Percentiles rank a stretch among this genome's conserved stretches.
Evolutionary conservation across 2,113 vertebrate species (phyloP).

Genomic region (Melanocharis versteri): DNA sequence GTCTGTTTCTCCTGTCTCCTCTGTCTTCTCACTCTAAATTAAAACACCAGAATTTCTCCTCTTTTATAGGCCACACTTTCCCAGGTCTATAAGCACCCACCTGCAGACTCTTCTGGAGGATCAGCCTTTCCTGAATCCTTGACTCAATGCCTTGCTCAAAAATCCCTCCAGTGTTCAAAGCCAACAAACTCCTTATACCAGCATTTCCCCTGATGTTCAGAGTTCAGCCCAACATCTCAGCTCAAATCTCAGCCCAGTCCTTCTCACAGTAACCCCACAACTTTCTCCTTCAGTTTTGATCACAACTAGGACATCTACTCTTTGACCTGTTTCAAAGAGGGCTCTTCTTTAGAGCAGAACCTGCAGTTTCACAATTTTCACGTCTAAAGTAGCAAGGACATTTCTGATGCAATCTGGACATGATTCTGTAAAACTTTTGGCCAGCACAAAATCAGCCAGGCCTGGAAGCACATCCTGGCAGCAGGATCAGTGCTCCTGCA

Average conservation of each 20-base stretch:
- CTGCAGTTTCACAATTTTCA: neutral
- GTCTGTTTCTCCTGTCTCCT: neutral
- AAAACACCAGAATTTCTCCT: neutral
- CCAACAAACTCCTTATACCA: neutral
- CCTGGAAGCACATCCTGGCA: neutral
- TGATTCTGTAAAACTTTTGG: neutral
- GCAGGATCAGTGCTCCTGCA: neutral
- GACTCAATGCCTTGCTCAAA: neutral
- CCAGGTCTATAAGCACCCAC: neutral
- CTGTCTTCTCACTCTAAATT: neutral
- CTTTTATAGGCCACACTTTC: neutral
- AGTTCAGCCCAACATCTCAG: neutral
- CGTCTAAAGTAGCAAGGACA: neutral
- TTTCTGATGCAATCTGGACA: neutral
- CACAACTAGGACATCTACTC: neutral
- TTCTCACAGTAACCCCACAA: neutral
- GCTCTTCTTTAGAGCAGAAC: fast-evolving
- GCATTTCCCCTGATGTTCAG: neutral
- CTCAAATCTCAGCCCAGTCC: neutral
- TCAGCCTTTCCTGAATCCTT: neutral
- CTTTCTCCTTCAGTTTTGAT: neutral
- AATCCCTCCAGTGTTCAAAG: neutral
- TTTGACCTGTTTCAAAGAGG: neutral
- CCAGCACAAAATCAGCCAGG: neutral
- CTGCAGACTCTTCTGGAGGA: neutral